phyloP scores from a whole-genome alignment of 2,888 invertebrate species.

The Sclerodermus sp. region DNA sequence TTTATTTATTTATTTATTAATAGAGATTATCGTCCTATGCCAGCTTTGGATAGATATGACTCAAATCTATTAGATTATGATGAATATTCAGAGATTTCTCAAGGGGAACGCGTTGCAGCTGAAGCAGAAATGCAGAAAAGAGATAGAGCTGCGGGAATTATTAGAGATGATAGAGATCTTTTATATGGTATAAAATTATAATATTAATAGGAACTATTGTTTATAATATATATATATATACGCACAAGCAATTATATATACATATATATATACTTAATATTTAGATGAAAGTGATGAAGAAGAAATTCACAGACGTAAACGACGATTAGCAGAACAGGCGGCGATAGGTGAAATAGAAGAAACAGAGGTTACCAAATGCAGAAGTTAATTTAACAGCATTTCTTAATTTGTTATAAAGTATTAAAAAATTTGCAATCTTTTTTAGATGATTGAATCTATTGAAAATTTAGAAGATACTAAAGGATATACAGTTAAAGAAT shows the following conservation, averaged over 20 bases:
- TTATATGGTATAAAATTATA: constrained; percentile 70
- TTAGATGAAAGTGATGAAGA: constrained; percentile 81
- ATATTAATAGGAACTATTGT: constrained; percentile 1
- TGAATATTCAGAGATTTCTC: constrained; percentile 84
- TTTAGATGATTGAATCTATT: constrained; percentile 86
- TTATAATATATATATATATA: constrained; percentile 33
- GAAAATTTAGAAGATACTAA: constrained; percentile 98
- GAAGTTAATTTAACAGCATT: background rate
- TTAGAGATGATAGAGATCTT: constrained; percentile 79
- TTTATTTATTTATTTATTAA: constrained; percentile 3
- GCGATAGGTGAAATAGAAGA: constrained; percentile 79
- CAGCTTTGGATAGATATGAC: constrained; percentile 93
- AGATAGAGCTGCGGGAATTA: constrained; percentile 79
- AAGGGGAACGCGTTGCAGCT: constrained; percentile 85
- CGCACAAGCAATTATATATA: constrained; percentile 5
- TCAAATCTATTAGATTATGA: constrained; percentile 81
- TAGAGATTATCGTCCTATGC: constrained; percentile 96
- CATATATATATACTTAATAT: constrained; percentile 8
- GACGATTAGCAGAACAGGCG: constrained; percentile 84
- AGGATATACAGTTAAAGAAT: constrained; percentile 91
- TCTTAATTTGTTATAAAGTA: constrained; percentile 2
- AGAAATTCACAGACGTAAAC: constrained; percentile 68
- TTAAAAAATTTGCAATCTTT: constrained; percentile 3
- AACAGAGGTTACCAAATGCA: constrained; percentile 65
- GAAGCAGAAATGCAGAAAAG: constrained; percentile 84